Conservation (phyloP, 2,113 vertebrate species). For the Mustelus asterias region DNA sequence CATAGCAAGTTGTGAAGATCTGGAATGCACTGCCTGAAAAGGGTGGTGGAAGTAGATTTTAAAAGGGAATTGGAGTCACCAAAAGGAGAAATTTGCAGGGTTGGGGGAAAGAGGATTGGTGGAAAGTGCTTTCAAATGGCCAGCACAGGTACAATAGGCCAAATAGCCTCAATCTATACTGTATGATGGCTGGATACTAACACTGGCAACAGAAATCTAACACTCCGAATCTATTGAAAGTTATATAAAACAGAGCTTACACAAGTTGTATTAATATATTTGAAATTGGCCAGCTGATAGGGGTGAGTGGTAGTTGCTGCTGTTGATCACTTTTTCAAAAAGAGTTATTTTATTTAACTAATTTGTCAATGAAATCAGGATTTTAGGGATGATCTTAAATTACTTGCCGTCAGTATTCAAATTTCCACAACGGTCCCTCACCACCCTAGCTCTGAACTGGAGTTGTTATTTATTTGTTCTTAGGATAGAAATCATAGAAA, state of each 20-base stretch:
- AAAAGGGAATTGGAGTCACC: neutral
- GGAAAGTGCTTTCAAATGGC: neutral
- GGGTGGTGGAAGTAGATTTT: neutral
- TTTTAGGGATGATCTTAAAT: neutral
- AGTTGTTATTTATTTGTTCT: neutral
- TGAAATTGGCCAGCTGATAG: neutral
- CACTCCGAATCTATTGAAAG: neutral
- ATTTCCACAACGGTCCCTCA: too few relatives aligned
- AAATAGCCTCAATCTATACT: neutral
- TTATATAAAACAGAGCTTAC: neutral
- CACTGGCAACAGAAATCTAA: neutral
- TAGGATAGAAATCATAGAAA: neutral
- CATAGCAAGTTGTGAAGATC: neutral
- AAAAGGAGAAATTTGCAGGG: neutral
- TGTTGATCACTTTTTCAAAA: too few relatives aligned
- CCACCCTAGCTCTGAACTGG: too few relatives aligned
- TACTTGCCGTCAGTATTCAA: neutral
- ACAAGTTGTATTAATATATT: neutral
- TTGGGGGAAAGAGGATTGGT: neutral
- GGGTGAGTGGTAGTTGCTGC: too few relatives aligned
- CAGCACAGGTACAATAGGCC: too few relatives aligned
- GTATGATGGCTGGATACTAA: neutral
- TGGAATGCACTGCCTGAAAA: neutral
- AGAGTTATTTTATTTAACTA: neutral
- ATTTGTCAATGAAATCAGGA: neutral